Conservation (phyloP, 2,797 vertebrate species). For the Enteromius fasciolatus region DNA sequence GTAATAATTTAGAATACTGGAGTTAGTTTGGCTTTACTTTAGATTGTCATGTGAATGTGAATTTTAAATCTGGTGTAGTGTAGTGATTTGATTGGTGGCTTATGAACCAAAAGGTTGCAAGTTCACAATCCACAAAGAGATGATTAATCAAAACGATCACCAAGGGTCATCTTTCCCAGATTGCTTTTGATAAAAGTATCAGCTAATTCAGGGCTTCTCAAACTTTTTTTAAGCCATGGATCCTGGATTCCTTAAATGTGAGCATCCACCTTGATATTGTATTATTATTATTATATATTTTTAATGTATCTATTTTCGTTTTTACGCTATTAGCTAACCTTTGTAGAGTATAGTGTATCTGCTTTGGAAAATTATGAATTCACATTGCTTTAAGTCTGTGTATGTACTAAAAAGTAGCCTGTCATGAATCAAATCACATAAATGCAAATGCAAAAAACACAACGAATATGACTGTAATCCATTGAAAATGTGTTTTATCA, state of each 20-base stretch:
- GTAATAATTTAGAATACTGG: neutral
- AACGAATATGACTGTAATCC: neutral
- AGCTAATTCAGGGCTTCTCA: neutral
- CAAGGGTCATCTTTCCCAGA: neutral
- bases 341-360: neutral
- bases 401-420: neutral
- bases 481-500: slow-evolving; percentile 33
- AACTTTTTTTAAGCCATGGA: neutral
- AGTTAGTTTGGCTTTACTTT: neutral
- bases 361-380: neutral
- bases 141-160: neutral
- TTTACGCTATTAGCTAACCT: neutral
- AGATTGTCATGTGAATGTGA: neutral
- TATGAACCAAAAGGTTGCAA: neutral
- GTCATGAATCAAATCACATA: neutral
- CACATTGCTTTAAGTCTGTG: neutral
- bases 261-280: neutral
- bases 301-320: neutral
- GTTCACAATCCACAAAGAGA: neutral
- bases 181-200: neutral
- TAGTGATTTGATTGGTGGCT: neutral
- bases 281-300: no score
- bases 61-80: neutral
- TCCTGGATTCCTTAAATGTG: neutral
- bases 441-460: neutral